These are phyloP conservation scores for Manis crassicaudata DNA, from an alignment of 2,797 vertebrate genomes.

Conservation along the genomic window DNA sequence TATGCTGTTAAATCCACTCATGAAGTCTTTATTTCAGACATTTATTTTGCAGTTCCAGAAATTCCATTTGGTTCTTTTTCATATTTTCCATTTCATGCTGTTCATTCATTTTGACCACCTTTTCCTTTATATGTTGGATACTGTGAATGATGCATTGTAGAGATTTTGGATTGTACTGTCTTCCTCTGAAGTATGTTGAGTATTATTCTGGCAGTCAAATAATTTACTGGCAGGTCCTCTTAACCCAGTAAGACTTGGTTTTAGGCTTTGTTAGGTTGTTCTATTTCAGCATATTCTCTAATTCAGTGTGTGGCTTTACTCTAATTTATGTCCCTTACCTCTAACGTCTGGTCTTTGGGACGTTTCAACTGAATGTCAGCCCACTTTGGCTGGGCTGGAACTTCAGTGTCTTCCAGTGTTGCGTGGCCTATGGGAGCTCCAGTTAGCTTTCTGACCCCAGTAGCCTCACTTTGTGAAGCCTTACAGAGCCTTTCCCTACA, in stretches of 20 bases:
- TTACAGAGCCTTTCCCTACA: background rate
- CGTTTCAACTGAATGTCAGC: background rate
- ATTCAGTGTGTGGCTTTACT: background rate
- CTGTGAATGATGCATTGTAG: background rate
- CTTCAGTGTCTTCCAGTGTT: background rate
- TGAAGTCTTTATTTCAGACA: background rate
- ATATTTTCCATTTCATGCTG: background rate
- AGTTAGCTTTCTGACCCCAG: background rate
- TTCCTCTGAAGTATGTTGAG: background rate
- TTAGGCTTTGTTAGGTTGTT: background rate
- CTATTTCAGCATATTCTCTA: background rate
- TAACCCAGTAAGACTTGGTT: background rate
- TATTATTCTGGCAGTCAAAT: background rate
- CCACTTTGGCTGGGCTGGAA: background rate
- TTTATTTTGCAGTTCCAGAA: background rate
- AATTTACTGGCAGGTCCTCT: background rate
- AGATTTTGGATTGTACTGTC: background rate
- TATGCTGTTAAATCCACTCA: background rate
- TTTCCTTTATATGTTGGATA: background rate
- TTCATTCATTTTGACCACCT: background rate
- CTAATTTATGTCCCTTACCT: background rate
- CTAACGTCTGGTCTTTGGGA: background rate
- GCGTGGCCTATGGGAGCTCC: background rate
- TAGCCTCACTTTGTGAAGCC: background rate
- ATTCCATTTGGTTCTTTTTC: background rate